Evolutionary conservation across 2,797 vertebrate genomes (phyloP).

Genomic region (Erpetoichthys calabaricus): DNA sequence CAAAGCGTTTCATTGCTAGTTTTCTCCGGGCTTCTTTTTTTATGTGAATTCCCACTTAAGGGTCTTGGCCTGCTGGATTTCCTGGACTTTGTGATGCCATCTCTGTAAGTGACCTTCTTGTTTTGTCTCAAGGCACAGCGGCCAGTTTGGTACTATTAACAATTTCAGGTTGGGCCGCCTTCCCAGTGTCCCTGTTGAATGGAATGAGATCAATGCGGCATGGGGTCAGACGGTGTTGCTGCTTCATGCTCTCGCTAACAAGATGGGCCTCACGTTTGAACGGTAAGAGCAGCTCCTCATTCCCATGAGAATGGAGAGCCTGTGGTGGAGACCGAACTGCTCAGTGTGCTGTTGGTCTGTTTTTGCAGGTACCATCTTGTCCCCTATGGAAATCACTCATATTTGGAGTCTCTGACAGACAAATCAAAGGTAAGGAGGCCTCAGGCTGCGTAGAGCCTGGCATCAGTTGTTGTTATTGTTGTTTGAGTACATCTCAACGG

Average conservation of each 20-base stretch:
- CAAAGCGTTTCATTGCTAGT: too few species aligned
- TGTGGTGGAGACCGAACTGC: neutral
- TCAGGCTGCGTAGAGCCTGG: neutral
- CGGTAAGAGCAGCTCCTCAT: constrained; percentile 43
- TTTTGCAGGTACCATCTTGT: constrained; percentile 79
- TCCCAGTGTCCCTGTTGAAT: constrained; percentile 92
- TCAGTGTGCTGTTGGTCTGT: constrained; percentile 7
- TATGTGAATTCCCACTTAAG: too few species aligned
- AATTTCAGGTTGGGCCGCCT: constrained; percentile 92
- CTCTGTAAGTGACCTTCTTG: neutral
- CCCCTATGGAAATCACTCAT: constrained; percentile 94
- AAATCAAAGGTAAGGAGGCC: constrained; percentile 65
- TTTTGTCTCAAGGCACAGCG: constrained; percentile 70
- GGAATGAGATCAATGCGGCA: constrained; percentile 97
- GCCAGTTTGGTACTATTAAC: constrained; percentile 96
- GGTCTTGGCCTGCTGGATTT: too few species aligned
- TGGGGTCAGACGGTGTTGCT: constrained; percentile 96
- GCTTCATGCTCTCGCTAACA: constrained; percentile 88
- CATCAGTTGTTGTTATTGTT: neutral
- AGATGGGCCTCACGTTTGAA: constrained; percentile 92
- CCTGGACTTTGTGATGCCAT: too few species aligned
- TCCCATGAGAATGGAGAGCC: too few species aligned
- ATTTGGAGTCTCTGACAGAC: constrained; percentile 86
- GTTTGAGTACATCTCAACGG: neutral
- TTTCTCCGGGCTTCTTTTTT: too few species aligned